phyloP scores from a whole-genome alignment of 2,888 invertebrate species.

The Parnassius glacialis region DNA sequence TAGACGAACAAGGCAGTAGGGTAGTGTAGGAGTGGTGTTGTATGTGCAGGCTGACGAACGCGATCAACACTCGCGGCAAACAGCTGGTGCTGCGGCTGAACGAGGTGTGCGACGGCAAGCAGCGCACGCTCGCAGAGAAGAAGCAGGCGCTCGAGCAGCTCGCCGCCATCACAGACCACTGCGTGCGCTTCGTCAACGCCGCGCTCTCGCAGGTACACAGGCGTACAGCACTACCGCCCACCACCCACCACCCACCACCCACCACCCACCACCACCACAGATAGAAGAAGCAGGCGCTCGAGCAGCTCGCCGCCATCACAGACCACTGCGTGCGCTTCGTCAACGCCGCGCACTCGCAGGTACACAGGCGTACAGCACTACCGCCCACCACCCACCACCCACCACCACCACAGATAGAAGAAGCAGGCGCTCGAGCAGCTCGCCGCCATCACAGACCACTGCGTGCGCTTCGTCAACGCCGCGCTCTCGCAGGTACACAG shows the following conservation, averaged over 20 bases:
- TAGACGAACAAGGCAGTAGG: too few species aligned
- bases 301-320: slow-evolving; percentile 90
- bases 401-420: slow-evolving; percentile 70
- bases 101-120: slow-evolving; percentile 86
- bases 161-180: slow-evolving; percentile 93
- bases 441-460: slow-evolving; percentile 93
- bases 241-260: too few species aligned
- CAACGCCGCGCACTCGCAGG: slow-evolving; percentile 86
- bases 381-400: too few species aligned
- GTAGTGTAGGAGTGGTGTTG: background rate
- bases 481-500: slow-evolving; percentile 82
- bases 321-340: slow-evolving; percentile 95
- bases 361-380: slow-evolving; percentile 2
- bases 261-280: too few species aligned
- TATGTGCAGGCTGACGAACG: slow-evolving; percentile 85
- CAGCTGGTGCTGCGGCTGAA: slow-evolving; percentile 89
- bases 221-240: too few species aligned
- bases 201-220: slow-evolving; percentile 82
- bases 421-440: slow-evolving; percentile 90
- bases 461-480: slow-evolving; percentile 90
- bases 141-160: slow-evolving; percentile 90
- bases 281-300: slow-evolving; percentile 89
- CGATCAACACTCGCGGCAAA: slow-evolving; percentile 90
- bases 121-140: slow-evolving; percentile 90
- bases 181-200: slow-evolving; percentile 90